Evolutionary conservation across 2,113 vertebrate species (phyloP).

Genomic region (Drymodes brunneopygia): DNA sequence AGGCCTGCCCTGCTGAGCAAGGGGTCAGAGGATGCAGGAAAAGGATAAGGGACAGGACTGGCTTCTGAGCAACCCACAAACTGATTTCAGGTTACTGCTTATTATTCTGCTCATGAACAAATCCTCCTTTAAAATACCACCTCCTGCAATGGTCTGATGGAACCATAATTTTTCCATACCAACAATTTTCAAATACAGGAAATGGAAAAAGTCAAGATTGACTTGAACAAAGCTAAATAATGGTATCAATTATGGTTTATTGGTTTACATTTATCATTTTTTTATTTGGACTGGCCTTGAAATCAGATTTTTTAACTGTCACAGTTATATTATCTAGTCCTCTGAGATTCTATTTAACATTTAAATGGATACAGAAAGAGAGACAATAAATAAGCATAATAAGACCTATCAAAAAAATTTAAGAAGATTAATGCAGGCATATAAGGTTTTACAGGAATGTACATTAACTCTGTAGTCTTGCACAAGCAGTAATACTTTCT

Average conservation of each 20-base stretch:
- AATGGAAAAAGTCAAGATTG: neutral
- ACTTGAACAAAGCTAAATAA: neutral
- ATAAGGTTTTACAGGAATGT: neutral
- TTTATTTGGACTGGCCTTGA: neutral
- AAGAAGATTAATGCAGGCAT: neutral
- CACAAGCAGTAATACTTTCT: neutral
- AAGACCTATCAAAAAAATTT: neutral
- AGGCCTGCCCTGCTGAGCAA: neutral
- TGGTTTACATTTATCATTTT: neutral
- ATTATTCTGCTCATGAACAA: neutral
- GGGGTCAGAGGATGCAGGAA: neutral
- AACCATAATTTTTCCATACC: neutral
- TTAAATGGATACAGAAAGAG: neutral
- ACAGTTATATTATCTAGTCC: neutral
- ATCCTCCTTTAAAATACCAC: neutral
- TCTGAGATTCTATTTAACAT: neutral
- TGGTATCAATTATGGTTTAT: neutral
- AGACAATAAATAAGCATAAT: neutral
- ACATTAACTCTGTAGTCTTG: neutral
- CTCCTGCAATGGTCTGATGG: neutral
- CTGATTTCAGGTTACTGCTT: neutral
- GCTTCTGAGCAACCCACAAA: neutral
- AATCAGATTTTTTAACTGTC: slow-evolving; percentile 4
- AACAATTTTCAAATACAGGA: neutral
- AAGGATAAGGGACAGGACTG: neutral